Evolutionary conservation across 2,888 invertebrate genomes (phyloP).

Genomic region (Mythimna lalbum): DNA sequence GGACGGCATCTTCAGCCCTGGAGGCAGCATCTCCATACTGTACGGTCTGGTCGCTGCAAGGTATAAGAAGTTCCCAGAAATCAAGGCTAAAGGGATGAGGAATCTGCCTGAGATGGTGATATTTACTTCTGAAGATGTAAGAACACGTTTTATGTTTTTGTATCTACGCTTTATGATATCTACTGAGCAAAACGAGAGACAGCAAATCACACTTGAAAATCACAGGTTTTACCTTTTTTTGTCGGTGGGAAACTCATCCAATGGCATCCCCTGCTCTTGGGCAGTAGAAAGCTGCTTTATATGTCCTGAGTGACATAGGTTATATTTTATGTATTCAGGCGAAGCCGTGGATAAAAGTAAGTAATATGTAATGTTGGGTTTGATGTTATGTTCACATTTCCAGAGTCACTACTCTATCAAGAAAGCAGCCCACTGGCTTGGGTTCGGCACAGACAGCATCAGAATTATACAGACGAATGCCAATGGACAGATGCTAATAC

Average conservation of each 20-base stretch:
- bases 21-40: slow-evolving; percentile 95
- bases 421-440: slow-evolving; percentile 95
- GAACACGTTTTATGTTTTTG: slow-evolving; percentile 41
- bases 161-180: not conserved
- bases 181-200: not conserved
- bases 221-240: too few relatives aligned
- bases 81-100: slow-evolving; percentile 92
- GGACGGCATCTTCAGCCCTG: slow-evolving; percentile 95
- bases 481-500: slow-evolving; percentile 92
- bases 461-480: slow-evolving; percentile 92
- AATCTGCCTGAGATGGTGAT: slow-evolving; percentile 92
- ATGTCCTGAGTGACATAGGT: too few relatives aligned
- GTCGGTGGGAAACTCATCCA: too few relatives aligned
- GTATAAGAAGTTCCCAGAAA: slow-evolving; percentile 92
- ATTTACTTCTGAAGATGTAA: slow-evolving; percentile 95
- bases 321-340: too few relatives aligned
- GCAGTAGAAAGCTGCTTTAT: too few relatives aligned
- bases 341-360: too few relatives aligned
- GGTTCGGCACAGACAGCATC: slow-evolving; percentile 94
- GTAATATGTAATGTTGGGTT: too few relatives aligned
- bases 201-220: too few relatives aligned
- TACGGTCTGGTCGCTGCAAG: slow-evolving; percentile 94
- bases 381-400: slow-evolving; percentile 58
- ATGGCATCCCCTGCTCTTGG: too few relatives aligned
- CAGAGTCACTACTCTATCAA: slow-evolving; percentile 95